Evolutionary conservation across 2,797 vertebrate species (phyloP), one percentile per base, ranked within the genome.

Genomic region (Typhlichthys subterraneus): DNA sequence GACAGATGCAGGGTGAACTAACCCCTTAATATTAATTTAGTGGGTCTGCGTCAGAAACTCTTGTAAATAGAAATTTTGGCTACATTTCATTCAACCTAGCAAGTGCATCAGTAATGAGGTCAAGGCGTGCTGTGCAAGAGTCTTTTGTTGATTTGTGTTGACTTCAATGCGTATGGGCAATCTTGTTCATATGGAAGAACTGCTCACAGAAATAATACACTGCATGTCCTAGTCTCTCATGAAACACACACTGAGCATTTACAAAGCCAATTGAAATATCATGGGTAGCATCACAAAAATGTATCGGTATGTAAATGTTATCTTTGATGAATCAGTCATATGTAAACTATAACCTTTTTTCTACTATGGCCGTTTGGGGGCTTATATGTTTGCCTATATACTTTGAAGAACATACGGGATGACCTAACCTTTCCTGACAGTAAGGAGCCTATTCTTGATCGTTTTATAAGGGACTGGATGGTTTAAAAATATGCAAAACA

Each of bases 401-500:
- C 49, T 50, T 53, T 42, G 33, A 65, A 65, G 49, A 53, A 47
- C 48, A 19, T 53, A 19, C 6, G 33, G 46, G 45, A 55, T 49
- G 47, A 47, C 45, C 42, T 33, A 55, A 57, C 45, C 42, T 57
- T 57, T 15, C 31, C 12, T 31, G 50, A 47, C n/a, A 19, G 11
- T 42, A 19, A 67, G 51, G 42, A 57, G 50, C 65, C 65, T 78
- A 59, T 79, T 69, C 52, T 72, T 70, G 70, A 67, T 69, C 62
- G 65, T 69, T 84, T 77, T 79, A 61, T 78, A 80, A 80, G 75
- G 60, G 75, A 78, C 64, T 55, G 61, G 86, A 83, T 78, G 67
- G 85, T 84, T 87, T 29, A 83, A 79, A 87, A 91, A 89, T 90
- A 92, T 90, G 89, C 85, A 88, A 91, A 91, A 85, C 75, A 83